phyloP scores from a whole-genome alignment of 2,888 invertebrate species.

The Noctua janthe region DNA sequence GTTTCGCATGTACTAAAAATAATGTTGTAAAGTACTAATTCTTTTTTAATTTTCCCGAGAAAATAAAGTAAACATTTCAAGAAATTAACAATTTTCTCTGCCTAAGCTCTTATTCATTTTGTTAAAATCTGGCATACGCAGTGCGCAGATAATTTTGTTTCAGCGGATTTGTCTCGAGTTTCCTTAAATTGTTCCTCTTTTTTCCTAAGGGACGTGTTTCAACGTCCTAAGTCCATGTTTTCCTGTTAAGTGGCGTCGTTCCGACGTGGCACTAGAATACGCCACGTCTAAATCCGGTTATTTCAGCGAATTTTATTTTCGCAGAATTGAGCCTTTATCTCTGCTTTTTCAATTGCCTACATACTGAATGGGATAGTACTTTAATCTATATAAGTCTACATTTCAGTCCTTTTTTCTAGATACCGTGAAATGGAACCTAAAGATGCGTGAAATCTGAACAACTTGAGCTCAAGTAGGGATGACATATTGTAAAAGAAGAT shows the following conservation, averaged over 20 bases:
- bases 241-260: constrained; percentile 55
- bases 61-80: not conserved
- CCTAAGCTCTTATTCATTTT: constrained; percentile 19
- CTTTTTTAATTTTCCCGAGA: not conserved
- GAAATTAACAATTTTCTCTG: constrained; percentile 7
- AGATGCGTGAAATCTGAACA: constrained; percentile 18
- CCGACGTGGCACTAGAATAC: constrained; percentile 42
- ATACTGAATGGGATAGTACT: constrained; percentile 31
- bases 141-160: constrained; percentile 51
- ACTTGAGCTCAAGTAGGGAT: constrained; percentile 17
- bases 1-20: too few relatives aligned
- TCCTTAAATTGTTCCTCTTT: constrained; percentile 50
- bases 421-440: constrained; percentile 28
- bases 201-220: constrained; percentile 58
- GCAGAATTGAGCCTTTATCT: constrained; percentile 40
- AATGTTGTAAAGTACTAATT: not conserved
- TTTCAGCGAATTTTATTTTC: constrained; percentile 48
- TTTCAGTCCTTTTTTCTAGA: constrained; percentile 20
- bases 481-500: constrained; percentile 26
- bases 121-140: constrained; percentile 39
- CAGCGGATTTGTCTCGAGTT: constrained; percentile 33
- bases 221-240: constrained; percentile 56
- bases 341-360: constrained; percentile 54
- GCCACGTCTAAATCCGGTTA: constrained; percentile 47
- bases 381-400: constrained; percentile 22